Evolutionary conservation across 1,140 invertebrate genomes (phyloP), one percentile per base, ranked within the genome.

Genomic region (Heliconius melpomene): DNA sequence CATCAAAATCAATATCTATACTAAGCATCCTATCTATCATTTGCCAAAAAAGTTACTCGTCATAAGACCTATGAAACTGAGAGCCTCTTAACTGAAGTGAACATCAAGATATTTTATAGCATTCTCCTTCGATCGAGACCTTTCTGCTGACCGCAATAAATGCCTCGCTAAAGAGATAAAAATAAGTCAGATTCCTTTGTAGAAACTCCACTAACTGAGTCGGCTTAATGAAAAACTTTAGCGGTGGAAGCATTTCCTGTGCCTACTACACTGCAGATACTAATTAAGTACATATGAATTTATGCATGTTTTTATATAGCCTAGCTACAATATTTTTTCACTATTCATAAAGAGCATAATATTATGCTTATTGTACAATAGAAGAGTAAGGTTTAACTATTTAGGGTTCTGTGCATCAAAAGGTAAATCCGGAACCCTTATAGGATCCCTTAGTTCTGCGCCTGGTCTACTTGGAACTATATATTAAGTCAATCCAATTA

Each of bases 81-180:
- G 79, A 80, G 72, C 79, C 73, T 82, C 82, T 78, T n/a, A 72
- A 50, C 40, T 72, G 77, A 77, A 83, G 75, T 86, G 86, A 74
- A 38, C 66, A 79, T 85, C 85, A 82, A 88, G 82, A 85, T 87
- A 86, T 86, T 87, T 87, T 89, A 84, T 85, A 85, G 84, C 80
- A 84, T 79, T 78, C 82, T 83, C 83, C 83, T 87, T 88, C 87
- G 88, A 89, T 90, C 86, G 77, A 73, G 79, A 82, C 88, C 88
- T 88, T 92, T 88, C 79, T 80, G 86, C 85, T 89, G 88, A 87
- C 88, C 89, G 89, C 90, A 91, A 91, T 92, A 92, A 92, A 90
- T 90, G 86, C 85, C 85, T 79, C 78, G 80, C 84, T 88, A 86
- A 89, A 87, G 84, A 90, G 89, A 91, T 91, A 90, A 93, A 93